Base-by-base conservation (phyloP, 2,113 vertebrate genomes). In the Callospermophilus lateralis region DNA sequence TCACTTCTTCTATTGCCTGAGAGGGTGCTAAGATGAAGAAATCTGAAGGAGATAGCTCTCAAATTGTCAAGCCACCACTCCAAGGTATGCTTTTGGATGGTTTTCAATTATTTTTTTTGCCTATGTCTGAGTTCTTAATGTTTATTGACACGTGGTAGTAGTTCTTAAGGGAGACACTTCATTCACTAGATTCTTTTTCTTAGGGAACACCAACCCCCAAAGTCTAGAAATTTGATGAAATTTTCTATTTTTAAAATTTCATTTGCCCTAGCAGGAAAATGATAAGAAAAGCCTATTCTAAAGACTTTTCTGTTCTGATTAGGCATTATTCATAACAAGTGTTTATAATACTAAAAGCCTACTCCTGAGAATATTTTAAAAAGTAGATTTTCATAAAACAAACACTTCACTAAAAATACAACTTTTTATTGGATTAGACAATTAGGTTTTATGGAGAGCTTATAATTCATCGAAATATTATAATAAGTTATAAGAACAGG, bases 191-290 rank as follows among this genome's bases (percentile, higher is more conserved):
- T 32, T 67, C 74, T 12, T 55, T 84, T 7, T 84, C 9, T 28
- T 87, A 16, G 34, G 72, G 4, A 84, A 30, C 1, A 9, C 28
- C 7, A 79, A 51, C 8, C 39, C 5, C 10, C 3, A n/a, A 90
- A 53, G 2, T 34, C n/a, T 2, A 4, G 37, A 83, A 90, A 0
- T 76, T 87, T 55, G 76, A 77, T 28, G n/a, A 87, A 28, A 53
- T 78, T 77, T 65, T 55, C 20, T 48, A 48, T 15, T 93, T 95
- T 87, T 63, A 84, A 65, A 76, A 90, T 32, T n/a, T 90, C 7
- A 83, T 77, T 76, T 81, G 45, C 0, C 0, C 2, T 42, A 68
- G 0, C 2, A 88, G 8, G 13, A 93, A 83, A 93, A 83, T 22
- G 3, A 45, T 87, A 72, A n/a, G 39, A 85, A 89, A 89, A 89